Evolutionary conservation across 2,888 invertebrate genomes (phyloP).

Genomic region (Nineta flava): DNA sequence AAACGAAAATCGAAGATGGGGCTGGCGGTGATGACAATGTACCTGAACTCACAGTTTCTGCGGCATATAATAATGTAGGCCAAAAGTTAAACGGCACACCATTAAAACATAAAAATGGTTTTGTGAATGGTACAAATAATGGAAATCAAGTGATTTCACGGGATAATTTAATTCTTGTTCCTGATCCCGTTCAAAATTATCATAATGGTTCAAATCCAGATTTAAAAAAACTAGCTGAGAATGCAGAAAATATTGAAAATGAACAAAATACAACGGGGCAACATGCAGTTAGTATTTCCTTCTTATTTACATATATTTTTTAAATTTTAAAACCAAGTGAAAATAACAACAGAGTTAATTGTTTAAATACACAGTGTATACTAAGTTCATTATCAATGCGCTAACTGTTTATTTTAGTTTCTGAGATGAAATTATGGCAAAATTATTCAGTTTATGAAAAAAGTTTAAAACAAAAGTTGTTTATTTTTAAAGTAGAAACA

Average conservation of each 20-base stretch:
- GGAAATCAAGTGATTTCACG: slow-evolving; percentile 42
- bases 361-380: no score
- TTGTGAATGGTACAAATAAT: slow-evolving; percentile 31
- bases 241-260: neutral
- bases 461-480: no score
- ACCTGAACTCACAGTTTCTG: neutral
- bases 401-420: no score
- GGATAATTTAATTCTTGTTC: slow-evolving; percentile 56
- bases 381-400: no score
- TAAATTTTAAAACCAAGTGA: no score
- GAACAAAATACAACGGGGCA: slow-evolving; percentile 4
- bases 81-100: neutral
- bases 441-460: no score
- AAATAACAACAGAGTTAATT: no score
- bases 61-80: neutral
- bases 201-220: slow-evolving; percentile 10
- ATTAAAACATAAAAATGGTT: slow-evolving; percentile 2
- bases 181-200: slow-evolving; percentile 35
- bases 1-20: slow-evolving; percentile 16
- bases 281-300: neutral
- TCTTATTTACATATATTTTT: neutral
- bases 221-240: slow-evolving; percentile 2
- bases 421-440: no score
- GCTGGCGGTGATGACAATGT: slow-evolving; percentile 9
- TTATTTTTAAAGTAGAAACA: no score